Evolutionary conservation across 2,888 invertebrate species (phyloP), one percentile per base, ranked within the genome.

Genomic region (Sarcophaga subvicina): DNA sequence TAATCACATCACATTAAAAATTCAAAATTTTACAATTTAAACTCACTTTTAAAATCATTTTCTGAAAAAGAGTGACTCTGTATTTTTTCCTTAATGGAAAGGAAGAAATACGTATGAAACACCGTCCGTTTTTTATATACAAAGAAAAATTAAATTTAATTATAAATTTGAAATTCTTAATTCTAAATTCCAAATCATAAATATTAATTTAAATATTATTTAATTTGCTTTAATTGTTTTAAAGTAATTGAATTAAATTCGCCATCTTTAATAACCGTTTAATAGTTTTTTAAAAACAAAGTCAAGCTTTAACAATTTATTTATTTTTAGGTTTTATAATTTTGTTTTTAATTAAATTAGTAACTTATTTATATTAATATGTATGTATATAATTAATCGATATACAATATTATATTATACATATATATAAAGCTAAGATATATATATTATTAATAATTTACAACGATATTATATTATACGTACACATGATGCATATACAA

Each of bases 121-220:
- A 66, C 83, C 83, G 83, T 83, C 83, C 83, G 83, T 67, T 78
- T 78, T 72, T 27, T 49, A 25, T 66, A 49, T 5, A 64, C 20
- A 71, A 60, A 66, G 60, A 59, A 49, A 37, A 17, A 54, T 63
- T 49, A 11, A 64, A 25, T 64, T 76, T 64, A 62, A 69, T 70
- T 67, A 6, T 49, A 45, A 71, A 60, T 20, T 75, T 62, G 75
- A 37, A 62, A 62, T 66, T 66, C 2, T 59, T 45, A 37, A 37
- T 63, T 66, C 2, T 59, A 59, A 37, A 37, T 63, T 67, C 66
- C 72, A 79, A 70, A 64, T 49, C 47, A n/a, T 25, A 69, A 22
- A 22, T 25, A 45, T 63, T 75, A 75, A 73, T 70, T 79, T 37
- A 47, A 64, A 54, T 69, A 60, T 49, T 71, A 64, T 71, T 62